These are phyloP conservation scores for Propithecus coquereli DNA, from an alignment of 2,113 vertebrate species.

Conservation along the genomic window DNA sequence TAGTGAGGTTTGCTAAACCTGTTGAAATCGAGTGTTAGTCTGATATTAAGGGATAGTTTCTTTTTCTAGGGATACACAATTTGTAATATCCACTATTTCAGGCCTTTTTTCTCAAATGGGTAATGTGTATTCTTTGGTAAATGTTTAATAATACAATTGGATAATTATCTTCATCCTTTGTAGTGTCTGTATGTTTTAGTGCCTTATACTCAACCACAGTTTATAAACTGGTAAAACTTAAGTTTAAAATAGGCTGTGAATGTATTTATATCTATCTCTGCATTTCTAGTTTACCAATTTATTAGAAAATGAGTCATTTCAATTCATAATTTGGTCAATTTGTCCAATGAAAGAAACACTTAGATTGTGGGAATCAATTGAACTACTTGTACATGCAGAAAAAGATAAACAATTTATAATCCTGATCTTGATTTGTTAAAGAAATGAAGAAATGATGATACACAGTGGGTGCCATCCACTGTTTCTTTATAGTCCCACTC, in stretches of 20 bases:
- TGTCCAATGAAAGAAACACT: background rate
- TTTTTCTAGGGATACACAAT: background rate
- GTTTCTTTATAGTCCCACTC: background rate
- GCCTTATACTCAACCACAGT: background rate
- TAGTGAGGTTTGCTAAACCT: background rate
- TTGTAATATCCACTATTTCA: background rate
- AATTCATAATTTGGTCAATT: background rate
- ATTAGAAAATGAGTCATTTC: background rate
- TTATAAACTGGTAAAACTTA: background rate
- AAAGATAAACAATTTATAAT: background rate
- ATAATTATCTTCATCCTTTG: background rate
- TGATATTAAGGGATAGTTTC: background rate
- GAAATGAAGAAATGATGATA: background rate
- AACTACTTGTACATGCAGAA: background rate
- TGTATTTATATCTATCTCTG: background rate
- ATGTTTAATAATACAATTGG: background rate
- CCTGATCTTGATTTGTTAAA: background rate
- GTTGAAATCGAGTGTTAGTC: background rate
- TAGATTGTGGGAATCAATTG: background rate
- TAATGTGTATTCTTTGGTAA: background rate
- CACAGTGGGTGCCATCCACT: accelerated
- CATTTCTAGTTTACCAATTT: background rate
- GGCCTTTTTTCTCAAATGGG: background rate
- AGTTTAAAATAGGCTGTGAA: background rate
- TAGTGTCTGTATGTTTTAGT: background rate